Evolutionary conservation across 2,113 vertebrate species (phyloP), one percentile per base, ranked within the genome.

Genomic region (Centropristis striata): DNA sequence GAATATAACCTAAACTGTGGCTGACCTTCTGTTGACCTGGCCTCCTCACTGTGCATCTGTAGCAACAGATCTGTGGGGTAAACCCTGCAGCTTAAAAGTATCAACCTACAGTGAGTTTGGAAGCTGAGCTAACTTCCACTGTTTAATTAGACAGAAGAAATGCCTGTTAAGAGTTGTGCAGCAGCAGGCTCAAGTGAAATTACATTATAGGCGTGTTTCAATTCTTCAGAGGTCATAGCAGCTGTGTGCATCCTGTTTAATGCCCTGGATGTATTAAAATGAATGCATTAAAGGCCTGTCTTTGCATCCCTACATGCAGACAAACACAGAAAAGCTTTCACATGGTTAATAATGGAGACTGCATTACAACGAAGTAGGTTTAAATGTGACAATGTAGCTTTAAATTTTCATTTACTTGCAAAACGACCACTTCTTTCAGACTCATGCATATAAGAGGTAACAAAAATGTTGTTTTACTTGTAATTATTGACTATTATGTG

Each of bases 11-110:
- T 16, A 14, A 41, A 9, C 21, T 7, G 8, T 12, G 5, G 16
- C 5, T 60, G 78, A 81, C 60, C 70, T 61, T 49, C 27, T 1
- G 15, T 7, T 76, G 63, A 60, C 63, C 49, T 41, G 53, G 6
- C 25, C 28, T 66, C 12, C 25, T 32, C 32, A 32, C 20, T 4
- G 1, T 16, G 25, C 32, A 57, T 23, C 39, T 28, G 54, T 41
- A 27, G 59, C 55, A 49, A 41, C 44, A 55, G 25, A 75, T 61
- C 15, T 36, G 28, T 63, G 4, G 21, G 27, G 32, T 18, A 11
- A 36, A 21, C 32, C 21, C 8, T 0, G 3, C 1, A 1, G 14
- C n/a, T 2, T 39, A 58, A 25, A 60, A 47, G 50, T 18, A 42
- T 25, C 15, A 8, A 50, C 27, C 55, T 70, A 2, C 16, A 18